Evolutionary conservation across 2,888 invertebrate species (phyloP).

Genomic region (Polydrusus tereticollis): DNA sequence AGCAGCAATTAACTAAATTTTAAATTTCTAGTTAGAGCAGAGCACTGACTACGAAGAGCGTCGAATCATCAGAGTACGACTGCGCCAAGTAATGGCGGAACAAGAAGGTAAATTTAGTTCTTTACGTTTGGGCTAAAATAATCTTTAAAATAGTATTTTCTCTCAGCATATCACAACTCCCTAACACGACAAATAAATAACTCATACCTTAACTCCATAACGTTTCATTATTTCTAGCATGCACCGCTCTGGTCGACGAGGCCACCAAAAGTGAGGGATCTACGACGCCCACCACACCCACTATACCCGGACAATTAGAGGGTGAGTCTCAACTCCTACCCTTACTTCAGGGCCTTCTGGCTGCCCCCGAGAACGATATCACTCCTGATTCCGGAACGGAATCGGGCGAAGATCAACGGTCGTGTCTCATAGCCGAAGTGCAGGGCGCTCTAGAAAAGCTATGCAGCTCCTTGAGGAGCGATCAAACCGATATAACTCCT

Average conservation of each 20-base stretch:
- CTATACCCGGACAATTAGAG: constrained; percentile 67
- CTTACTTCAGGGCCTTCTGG: constrained; percentile 76
- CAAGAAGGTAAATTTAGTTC: constrained; percentile 78
- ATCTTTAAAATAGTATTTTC: neutral
- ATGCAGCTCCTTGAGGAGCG: constrained; percentile 65
- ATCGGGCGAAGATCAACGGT: constrained; percentile 78
- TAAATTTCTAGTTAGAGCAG: constrained; percentile 78
- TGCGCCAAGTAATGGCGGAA: constrained; percentile 88
- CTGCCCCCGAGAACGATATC: constrained; percentile 66
- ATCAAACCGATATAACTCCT: constrained; percentile 67
- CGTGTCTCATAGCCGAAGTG: constrained; percentile 70
- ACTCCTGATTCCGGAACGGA: constrained; percentile 77
- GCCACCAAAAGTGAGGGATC: constrained; percentile 64
- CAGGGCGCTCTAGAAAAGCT: constrained; percentile 65
- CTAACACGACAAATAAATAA: neutral
- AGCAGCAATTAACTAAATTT: constrained; percentile 13
- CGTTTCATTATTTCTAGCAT: constrained; percentile 63
- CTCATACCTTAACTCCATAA: constrained; percentile 9
- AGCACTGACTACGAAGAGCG: constrained; percentile 90
- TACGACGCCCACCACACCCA: constrained; percentile 46
- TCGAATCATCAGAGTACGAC: constrained; percentile 82
- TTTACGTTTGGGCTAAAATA: neutral
- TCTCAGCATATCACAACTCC: neutral
- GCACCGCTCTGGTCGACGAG: constrained; percentile 69
- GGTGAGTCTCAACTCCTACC: constrained; percentile 84